Evolutionary conservation across 2,113 vertebrate species (phyloP), one percentile per base, ranked within the genome.

Genomic region (cattle (Bos taurus)): DNA sequence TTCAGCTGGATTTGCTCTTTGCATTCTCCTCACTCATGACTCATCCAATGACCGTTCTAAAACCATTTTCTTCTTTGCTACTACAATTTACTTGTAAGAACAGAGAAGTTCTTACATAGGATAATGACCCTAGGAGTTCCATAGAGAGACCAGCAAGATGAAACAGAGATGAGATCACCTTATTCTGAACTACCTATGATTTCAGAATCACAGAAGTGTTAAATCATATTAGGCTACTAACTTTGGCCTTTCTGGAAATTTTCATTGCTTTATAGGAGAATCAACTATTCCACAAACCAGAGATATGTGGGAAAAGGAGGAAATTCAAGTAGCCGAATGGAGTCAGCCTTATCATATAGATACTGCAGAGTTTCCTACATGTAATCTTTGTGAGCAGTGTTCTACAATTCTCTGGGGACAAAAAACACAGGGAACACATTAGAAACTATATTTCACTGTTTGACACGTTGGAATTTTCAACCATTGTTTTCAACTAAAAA

Each of bases 401-500:
- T 78, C 74, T 97, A 78, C 71, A 91, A 89, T 93, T 95, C 94
- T 97, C 94, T 92, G 36, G 90, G 56, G 67, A 90, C 62, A 46
- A 78, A 90, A 96, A 96, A 97, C 91, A 98, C 54, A 96, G 93
- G 92, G 83, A 97, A 94, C 48, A 87, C 21, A 90, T 97, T 97
- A 96, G 93, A 95, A 93, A 97, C 30, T 81, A 93, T 94, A 95
- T 71, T 62, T 78, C 52, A 86, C 82, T 95, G 15, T 95, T 90
- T 74, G 52, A 96, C 95, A 95, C 21, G 62, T 13, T 97, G 95
- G 91, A 95, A 95, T 60, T 95, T 97, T 97, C 90, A 97, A 81
- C 67, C 28, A 60, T 97, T 98, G 95, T 83, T 77, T 99, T 98
- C 95, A 10, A 28, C 88, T n/a, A 2, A 0, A 87, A 90, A 97